phyloP scores from a whole-genome alignment of 2,797 vertebrate species.

The Crenuchus spilurus region DNA sequence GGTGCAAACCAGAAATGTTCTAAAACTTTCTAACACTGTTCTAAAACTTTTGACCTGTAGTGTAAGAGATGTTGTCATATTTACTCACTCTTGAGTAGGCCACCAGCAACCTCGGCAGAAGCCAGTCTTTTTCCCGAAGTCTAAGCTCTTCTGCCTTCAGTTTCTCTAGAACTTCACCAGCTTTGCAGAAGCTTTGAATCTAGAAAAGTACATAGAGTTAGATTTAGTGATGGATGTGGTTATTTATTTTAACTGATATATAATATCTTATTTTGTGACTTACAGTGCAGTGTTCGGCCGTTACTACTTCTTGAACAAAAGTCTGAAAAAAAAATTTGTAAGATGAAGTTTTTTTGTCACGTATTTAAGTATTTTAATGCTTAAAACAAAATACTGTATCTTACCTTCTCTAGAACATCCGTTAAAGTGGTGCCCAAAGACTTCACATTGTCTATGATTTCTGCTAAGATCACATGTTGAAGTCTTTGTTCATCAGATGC shows the following conservation, averaged over 20 bases:
- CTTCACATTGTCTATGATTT: neutral
- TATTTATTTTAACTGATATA: neutral
- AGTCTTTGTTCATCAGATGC: accelerated
- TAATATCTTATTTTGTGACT: neutral
- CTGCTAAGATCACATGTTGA: neutral
- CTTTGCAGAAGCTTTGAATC: conserved; percentile 19
- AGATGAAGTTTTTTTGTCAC: neutral
- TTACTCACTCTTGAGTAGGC: conserved; percentile 12
- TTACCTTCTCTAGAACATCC: neutral
- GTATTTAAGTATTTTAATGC: too few relatives aligned
- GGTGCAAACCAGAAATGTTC: too few relatives aligned
- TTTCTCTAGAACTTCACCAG: neutral
- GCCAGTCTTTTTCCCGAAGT: conserved; percentile 6
- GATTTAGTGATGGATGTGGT: neutral
- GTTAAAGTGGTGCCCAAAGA: neutral
- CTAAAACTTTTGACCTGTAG: too few relatives aligned
- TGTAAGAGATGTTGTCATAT: neutral
- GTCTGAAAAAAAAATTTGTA: neutral
- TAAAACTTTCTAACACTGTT: too few relatives aligned
- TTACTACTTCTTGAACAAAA: conserved; percentile 9
- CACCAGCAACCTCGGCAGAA: neutral
- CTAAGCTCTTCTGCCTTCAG: neutral
- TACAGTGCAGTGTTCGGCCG: conserved; percentile 1
- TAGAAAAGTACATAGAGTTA: neutral
- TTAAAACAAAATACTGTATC: neutral